Percentiles rank a stretch among this genome's conserved stretches.
phyloP scores from a whole-genome alignment of 2,888 invertebrate species.

The Mimachlamys varia region DNA sequence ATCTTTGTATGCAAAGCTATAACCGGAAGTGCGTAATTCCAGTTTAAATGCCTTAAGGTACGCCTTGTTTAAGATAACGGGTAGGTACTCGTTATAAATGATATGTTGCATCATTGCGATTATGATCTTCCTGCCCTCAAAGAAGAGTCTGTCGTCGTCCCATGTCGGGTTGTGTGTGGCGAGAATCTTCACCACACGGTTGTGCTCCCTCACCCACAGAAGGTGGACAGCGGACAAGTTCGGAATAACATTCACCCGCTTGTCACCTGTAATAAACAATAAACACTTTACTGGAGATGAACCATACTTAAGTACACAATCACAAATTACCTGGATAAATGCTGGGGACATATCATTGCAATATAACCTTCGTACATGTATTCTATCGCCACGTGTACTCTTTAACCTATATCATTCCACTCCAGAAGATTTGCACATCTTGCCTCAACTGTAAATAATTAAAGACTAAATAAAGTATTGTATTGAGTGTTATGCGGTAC shows the following conservation, averaged over 20 bases:
- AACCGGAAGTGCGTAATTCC: background rate
- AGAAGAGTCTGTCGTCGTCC: slow-evolving; percentile 34
- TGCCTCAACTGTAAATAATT: too few relatives aligned
- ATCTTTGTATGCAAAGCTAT: background rate
- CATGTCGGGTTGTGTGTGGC: background rate
- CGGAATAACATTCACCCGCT: background rate
- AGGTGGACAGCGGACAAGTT: background rate
- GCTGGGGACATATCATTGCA: too few relatives aligned
- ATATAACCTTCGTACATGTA: too few relatives aligned
- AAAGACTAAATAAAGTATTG: too few relatives aligned
- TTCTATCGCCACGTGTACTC: too few relatives aligned
- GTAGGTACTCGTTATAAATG: background rate
- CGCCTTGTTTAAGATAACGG: background rate
- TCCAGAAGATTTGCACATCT: too few relatives aligned
- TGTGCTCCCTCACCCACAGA: slow-evolving; percentile 36
- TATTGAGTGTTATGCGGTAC: too few relatives aligned
- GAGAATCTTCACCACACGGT: background rate
- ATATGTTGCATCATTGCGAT: slow-evolving; percentile 13
- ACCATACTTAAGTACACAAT: too few relatives aligned
- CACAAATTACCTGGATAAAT: too few relatives aligned
- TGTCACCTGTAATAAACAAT: slow-evolving; percentile 5
- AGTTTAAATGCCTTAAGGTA: background rate
- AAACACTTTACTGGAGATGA: background rate
- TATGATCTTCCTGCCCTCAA: background rate
- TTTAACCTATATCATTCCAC: too few relatives aligned